phyloP scores from a whole-genome alignment of 1,140 invertebrate species.

The Eumaeus atala region DNA sequence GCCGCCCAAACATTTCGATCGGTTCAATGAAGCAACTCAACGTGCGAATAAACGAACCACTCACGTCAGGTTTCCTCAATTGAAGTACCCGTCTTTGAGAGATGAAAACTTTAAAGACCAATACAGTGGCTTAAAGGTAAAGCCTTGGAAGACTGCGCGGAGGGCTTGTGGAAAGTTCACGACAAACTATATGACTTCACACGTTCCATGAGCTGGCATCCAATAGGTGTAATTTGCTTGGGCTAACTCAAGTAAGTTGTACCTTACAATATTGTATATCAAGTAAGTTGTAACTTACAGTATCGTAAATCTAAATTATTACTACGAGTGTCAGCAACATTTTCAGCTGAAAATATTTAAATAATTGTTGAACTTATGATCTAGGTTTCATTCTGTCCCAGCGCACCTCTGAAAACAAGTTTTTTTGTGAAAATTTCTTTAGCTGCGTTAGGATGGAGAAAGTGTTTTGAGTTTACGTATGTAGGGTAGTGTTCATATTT shows the following conservation, averaged over 20 bases:
- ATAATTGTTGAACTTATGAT: no score
- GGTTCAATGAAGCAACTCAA: slow-evolving; percentile 30
- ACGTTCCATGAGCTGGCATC: slow-evolving; percentile 80
- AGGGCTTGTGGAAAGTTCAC: slow-evolving; percentile 84
- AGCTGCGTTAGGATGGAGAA: no score
- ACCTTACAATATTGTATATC: no score
- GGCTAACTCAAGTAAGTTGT: slow-evolving; percentile 75
- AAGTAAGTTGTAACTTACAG: no score
- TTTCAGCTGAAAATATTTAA: no score
- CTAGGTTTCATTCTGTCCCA: no score
- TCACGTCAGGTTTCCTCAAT: slow-evolving; percentile 55
- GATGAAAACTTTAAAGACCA: slow-evolving; percentile 54
- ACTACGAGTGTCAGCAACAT: no score
- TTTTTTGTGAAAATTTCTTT: no score
- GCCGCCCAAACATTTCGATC: slow-evolving; percentile 32
- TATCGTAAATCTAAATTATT: no score
- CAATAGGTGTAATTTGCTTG: slow-evolving; percentile 85
- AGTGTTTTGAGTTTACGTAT: no score
- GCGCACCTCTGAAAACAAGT: no score
- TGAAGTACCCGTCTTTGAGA: slow-evolving; percentile 70
- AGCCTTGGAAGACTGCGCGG: slow-evolving; percentile 80
- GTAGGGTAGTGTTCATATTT: no score
- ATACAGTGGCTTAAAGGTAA: slow-evolving; percentile 79
- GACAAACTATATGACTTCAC: slow-evolving; percentile 84
- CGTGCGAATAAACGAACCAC: slow-evolving; percentile 42